These are phyloP conservation scores for Lamprotornis superbus DNA, from an alignment of 2,113 vertebrate genomes.

Conservation along the genomic window DNA sequence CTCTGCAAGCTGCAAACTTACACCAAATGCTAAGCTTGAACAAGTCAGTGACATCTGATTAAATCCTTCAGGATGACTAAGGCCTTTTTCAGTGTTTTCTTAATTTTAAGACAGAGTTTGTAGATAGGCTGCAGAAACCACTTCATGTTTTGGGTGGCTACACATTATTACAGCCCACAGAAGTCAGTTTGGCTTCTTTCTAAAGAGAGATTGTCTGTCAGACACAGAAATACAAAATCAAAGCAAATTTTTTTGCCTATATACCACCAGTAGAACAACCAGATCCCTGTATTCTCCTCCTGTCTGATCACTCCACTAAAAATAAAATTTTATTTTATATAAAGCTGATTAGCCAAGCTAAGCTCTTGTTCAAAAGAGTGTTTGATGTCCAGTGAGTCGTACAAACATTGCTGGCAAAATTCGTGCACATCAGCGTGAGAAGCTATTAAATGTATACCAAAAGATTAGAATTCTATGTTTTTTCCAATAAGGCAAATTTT, in stretches of 20 bases:
- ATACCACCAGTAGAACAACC: neutral
- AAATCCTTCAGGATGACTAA: neutral
- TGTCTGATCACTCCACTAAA: neutral
- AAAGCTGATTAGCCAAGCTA: conserved; percentile 1
- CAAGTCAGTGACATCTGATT: neutral
- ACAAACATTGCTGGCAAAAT: neutral
- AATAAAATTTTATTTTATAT: neutral
- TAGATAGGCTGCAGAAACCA: neutral
- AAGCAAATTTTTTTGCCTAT: neutral
- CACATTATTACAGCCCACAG: neutral
- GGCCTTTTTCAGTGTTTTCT: neutral
- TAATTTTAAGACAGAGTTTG: neutral
- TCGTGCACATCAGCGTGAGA: neutral
- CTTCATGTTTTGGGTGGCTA: neutral
- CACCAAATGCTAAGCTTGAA: neutral
- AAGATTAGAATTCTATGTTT: neutral
- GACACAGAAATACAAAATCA: neutral
- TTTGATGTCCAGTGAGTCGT: neutral
- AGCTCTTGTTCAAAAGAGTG: neutral
- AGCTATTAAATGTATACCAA: neutral
- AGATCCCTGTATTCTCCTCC: neutral
- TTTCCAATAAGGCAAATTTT: neutral
- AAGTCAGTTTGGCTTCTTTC: neutral
- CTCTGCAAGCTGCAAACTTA: neutral
- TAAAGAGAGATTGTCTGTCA: neutral